A percentile compares a stretch with the other conserved stretches of the same genome.
These are phyloP conservation scores for Allolobophora icterica DNA, from an alignment of 2,888 invertebrate species.

Conservation along the genomic window DNA sequence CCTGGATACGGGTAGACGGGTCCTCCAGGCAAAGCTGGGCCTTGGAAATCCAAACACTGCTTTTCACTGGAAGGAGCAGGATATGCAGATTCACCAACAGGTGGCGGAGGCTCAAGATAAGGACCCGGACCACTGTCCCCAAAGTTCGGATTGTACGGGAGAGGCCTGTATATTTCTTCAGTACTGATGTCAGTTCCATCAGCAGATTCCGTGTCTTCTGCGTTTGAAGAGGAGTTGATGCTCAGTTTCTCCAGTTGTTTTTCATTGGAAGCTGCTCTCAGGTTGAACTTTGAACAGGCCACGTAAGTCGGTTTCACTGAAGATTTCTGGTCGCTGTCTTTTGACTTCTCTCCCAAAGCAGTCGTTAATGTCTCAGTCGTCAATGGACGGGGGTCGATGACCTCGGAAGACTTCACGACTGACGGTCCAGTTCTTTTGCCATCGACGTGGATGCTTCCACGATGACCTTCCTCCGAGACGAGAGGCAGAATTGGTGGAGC, in stretches of 20 bases:
- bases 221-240: background rate
- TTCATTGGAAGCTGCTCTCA: background rate
- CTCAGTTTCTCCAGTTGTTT: background rate
- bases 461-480: background rate
- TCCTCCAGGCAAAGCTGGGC: background rate
- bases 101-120: background rate
- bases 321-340: background rate
- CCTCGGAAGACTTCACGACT: background rate
- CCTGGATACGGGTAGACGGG: slow-evolving; percentile 18
- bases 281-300: background rate
- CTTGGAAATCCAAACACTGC: background rate
- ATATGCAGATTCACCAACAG: background rate
- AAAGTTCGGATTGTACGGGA: slow-evolving; percentile 12
- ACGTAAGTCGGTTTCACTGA: background rate
- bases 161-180: background rate
- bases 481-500: background rate
- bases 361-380: background rate
- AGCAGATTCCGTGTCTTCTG: background rate
- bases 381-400: background rate
- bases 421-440: background rate
- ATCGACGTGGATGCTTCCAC: slow-evolving; percentile 27
- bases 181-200: too few species aligned
- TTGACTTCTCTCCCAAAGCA: background rate
- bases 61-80: background rate
- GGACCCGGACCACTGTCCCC: background rate